A percentile compares a stretch with the other conserved stretches of the same genome.
phyloP scores from a whole-genome alignment of 1,140 invertebrate genomes.

The Palaemon carinicauda region DNA sequence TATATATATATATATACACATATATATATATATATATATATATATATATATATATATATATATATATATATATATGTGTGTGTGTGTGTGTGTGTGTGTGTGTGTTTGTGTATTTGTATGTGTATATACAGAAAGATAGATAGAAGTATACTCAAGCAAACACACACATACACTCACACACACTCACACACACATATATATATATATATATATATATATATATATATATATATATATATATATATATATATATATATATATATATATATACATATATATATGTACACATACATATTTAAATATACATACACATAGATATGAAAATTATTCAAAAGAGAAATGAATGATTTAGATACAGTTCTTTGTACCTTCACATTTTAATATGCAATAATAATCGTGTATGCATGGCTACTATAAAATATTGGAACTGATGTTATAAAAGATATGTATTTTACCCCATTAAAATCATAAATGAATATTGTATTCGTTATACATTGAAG shows the following conservation, averaged over 20 bases:
- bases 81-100: not conserved
- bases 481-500: no score
- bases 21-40: slow-evolving; percentile 2
- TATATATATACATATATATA: not conserved
- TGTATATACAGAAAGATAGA: not conserved
- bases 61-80: not conserved
- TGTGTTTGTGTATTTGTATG: not conserved
- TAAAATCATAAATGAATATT: no score
- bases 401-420: no score
- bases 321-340: no score
- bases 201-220: slow-evolving; percentile 2
- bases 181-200: not conserved
- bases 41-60: slow-evolving; percentile 2
- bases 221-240: not conserved
- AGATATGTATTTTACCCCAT: no score
- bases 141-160: no score
- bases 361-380: no score
- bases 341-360: no score
- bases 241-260: not conserved
- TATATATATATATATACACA: not conserved
- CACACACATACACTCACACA: not conserved
- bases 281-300: not conserved
- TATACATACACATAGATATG: not conserved
- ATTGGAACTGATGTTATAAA: no score
- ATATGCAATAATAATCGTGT: no score